These are phyloP conservation scores for Hippopotamus amphibius DNA, from an alignment of 2,113 vertebrate genomes.

Conservation along the genomic window DNA sequence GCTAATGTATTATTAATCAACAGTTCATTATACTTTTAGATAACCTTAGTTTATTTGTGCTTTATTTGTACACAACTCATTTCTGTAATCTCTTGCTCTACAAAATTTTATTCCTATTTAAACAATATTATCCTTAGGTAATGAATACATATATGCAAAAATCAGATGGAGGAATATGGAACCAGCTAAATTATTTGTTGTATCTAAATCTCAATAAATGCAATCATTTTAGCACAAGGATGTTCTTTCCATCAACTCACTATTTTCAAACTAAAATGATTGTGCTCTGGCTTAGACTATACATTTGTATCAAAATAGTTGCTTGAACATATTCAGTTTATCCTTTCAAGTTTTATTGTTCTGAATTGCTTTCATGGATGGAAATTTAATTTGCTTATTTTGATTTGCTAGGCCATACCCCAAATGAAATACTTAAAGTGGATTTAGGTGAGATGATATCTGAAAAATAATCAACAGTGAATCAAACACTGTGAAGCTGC, in stretches of 20 bases:
- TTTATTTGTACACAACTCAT: slow-evolving; percentile 87
- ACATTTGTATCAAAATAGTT: slow-evolving; percentile 35
- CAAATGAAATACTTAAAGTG: slow-evolving; percentile 45
- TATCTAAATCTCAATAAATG: neutral
- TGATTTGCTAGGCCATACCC: slow-evolving; percentile 33
- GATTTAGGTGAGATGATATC: slow-evolving; percentile 30
- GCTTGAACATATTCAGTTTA: slow-evolving; percentile 1
- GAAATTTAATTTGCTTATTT: slow-evolving; percentile 49
- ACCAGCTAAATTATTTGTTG: slow-evolving; percentile 1
- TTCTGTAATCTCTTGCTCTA: slow-evolving; percentile 82
- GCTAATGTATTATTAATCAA: slow-evolving; percentile 89
- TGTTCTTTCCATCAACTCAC: neutral
- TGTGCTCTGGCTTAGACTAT: neutral
- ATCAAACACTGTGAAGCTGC: slow-evolving; percentile 12
- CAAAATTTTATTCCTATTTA: slow-evolving; percentile 81
- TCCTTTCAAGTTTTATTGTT: slow-evolving; percentile 64
- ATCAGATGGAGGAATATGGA: neutral
- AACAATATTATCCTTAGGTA: slow-evolving; percentile 75
- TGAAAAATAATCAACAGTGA: slow-evolving; percentile 66
- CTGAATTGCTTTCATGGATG: neutral
- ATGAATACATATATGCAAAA: slow-evolving; percentile 53
- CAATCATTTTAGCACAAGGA: neutral
- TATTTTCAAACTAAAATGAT: slow-evolving; percentile 49
- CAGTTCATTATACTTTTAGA: slow-evolving; percentile 87
- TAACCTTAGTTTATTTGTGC: slow-evolving; percentile 83